Evolutionary conservation across 2,888 invertebrate species (phyloP).

Genomic region (Silvanus unidentatus): DNA sequence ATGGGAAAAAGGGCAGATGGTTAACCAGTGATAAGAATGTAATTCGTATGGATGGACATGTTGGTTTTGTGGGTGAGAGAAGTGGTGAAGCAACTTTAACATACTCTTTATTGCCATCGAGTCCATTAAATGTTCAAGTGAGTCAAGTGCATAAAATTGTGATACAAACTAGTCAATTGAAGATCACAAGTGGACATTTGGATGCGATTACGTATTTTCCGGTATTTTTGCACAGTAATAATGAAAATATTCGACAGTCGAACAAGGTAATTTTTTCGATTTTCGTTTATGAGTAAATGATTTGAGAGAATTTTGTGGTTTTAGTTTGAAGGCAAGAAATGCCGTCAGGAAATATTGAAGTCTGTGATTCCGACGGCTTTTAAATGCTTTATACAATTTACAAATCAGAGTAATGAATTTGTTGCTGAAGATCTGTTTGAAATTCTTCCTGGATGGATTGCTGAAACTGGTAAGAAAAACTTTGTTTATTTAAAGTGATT

Average conservation of each 20-base stretch:
- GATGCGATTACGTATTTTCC: constrained; percentile 26
- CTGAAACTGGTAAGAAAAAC: constrained; percentile 39
- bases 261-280: constrained; percentile 23
- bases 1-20: constrained; percentile 42
- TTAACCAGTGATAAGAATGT: constrained; percentile 37
- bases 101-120: constrained; percentile 37
- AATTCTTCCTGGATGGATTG: constrained; percentile 39
- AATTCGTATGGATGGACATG: constrained; percentile 40
- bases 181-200: constrained; percentile 35
- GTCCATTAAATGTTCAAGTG: constrained; percentile 36
- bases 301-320: constrained; percentile 28
- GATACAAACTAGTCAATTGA: constrained; percentile 24
- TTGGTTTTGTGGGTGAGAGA: constrained; percentile 39
- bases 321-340: constrained; percentile 38
- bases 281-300: constrained; percentile 16
- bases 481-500: constrained; percentile 2
- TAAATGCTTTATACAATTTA: constrained; percentile 40
- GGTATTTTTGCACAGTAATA: constrained; percentile 33
- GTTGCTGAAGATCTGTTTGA: constrained; percentile 35
- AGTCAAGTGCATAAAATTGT: constrained; percentile 33
- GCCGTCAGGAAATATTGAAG: constrained; percentile 28
- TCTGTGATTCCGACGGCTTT: constrained; percentile 36
- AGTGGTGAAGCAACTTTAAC: constrained; percentile 37
- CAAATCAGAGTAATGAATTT: constrained; percentile 27
- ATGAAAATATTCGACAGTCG: too few relatives aligned